Evolutionary conservation across 2,113 vertebrate species (phyloP).

Genomic region (Patagioenas fasciata): DNA sequence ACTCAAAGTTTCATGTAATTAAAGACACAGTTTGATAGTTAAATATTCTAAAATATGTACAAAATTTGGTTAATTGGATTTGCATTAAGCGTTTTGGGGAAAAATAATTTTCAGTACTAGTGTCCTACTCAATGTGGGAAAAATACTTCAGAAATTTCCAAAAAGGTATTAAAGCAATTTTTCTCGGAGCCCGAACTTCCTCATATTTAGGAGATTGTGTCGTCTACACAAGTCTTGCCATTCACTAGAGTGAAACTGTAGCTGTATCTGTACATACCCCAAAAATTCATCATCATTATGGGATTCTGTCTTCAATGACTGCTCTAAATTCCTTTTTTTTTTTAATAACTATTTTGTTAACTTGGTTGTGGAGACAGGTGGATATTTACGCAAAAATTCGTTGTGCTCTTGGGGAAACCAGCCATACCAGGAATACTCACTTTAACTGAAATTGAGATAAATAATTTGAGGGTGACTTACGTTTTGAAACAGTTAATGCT

Average conservation of each 20-base stretch:
- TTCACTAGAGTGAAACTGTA: neutral
- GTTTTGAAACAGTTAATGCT: slow-evolving; percentile 36
- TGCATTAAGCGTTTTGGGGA: neutral
- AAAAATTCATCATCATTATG: neutral
- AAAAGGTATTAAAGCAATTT: neutral
- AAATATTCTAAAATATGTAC: neutral
- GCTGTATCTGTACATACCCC: neutral
- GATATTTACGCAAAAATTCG: neutral
- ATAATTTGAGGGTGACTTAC: neutral
- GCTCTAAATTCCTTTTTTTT: neutral
- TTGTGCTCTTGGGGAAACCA: neutral
- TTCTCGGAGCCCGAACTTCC: neutral
- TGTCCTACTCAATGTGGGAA: neutral
- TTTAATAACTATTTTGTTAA: neutral
- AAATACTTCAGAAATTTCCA: neutral
- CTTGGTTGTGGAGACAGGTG: slow-evolving; percentile 17
- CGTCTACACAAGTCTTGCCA: neutral
- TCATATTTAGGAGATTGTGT: neutral
- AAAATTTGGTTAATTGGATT: neutral
- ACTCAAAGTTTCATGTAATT: neutral
- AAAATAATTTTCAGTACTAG: neutral
- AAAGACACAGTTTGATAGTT: neutral
- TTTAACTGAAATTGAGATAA: neutral
- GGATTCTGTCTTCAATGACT: neutral
- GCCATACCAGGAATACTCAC: neutral